Evolutionary conservation across 2,113 vertebrate species (phyloP).

Genomic region (Leucoraja erinaceus): DNA sequence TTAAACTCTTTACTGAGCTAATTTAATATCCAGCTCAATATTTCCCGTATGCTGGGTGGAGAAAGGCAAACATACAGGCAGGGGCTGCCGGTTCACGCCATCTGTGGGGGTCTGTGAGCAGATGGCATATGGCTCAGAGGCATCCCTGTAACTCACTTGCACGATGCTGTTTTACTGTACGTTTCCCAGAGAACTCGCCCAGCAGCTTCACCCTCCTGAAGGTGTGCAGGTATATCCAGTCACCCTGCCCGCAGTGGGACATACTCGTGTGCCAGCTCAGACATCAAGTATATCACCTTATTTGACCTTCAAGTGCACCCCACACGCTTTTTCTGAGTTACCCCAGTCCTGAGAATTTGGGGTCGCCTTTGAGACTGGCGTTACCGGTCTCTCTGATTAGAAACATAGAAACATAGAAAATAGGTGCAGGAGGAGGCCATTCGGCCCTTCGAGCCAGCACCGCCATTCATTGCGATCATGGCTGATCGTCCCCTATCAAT

Average conservation of each 20-base stretch:
- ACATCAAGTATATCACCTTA: not conserved
- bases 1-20: not conserved
- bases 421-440: too few relatives aligned
- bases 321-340: not conserved
- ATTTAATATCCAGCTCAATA: constrained; percentile 41
- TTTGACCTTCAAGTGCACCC: not conserved
- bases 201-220: not conserved
- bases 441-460: too few relatives aligned
- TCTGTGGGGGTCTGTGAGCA: not conserved
- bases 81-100: not conserved
- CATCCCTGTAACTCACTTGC: too few relatives aligned
- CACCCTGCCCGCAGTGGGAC: not conserved
- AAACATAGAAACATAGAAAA: too few relatives aligned
- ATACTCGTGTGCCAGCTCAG: not conserved
- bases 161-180: not conserved
- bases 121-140: not conserved
- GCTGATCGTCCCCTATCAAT: too few relatives aligned
- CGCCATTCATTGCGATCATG: too few relatives aligned
- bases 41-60: constrained; percentile 40
- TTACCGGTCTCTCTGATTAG: not conserved
- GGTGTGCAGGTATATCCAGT: not conserved
- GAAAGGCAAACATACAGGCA: not conserved
- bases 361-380: not conserved
- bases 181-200: not conserved
- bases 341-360: not conserved